These are phyloP conservation scores for Pimephales promelas DNA, from an alignment of 2,113 vertebrate genomes.

Conservation along the genomic window DNA sequence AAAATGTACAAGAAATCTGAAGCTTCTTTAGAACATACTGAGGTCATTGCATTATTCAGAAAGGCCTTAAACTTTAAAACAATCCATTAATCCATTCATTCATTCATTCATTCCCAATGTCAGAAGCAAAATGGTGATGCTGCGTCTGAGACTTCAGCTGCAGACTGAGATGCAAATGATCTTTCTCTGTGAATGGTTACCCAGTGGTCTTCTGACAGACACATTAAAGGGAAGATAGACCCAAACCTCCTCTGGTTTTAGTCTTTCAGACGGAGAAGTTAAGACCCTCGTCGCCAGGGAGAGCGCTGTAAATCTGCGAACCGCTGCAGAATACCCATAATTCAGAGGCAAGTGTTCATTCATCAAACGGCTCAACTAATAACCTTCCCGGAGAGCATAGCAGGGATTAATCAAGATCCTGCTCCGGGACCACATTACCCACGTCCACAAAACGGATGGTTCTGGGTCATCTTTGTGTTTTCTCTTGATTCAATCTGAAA, in stretches of 20 bases:
- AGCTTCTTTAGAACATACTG: constrained; percentile 32
- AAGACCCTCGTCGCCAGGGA: not conserved
- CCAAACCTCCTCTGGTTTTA: constrained; percentile 15
- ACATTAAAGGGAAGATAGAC: constrained; percentile 1
- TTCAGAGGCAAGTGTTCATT: constrained; percentile 55
- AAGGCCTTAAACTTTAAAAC: constrained; percentile 41
- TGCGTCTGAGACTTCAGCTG: not conserved
- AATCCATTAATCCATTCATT: constrained; percentile 41
- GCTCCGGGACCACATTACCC: too few species aligned
- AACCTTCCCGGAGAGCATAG: constrained; percentile 43
- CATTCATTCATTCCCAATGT: constrained; percentile 28
- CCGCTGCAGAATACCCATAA: constrained; percentile 44
- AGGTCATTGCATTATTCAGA: constrained; percentile 24
- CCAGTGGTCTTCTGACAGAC: not conserved
- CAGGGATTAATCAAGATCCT: constrained; percentile 36
- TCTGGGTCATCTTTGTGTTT: constrained; percentile 5
- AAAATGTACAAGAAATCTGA: constrained; percentile 2
- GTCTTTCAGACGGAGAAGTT: constrained; percentile 20
- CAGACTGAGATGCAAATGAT: not conserved
- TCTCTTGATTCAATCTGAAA: constrained; percentile 44
- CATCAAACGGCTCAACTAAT: constrained; percentile 53
- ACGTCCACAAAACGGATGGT: too few species aligned
- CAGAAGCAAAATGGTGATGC: not conserved
- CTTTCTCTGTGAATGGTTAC: constrained; percentile 4
- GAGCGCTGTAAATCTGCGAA: constrained; percentile 48